Conservation (phyloP, 2,888 invertebrate genomes). For the Gastrophysa polygoni region DNA sequence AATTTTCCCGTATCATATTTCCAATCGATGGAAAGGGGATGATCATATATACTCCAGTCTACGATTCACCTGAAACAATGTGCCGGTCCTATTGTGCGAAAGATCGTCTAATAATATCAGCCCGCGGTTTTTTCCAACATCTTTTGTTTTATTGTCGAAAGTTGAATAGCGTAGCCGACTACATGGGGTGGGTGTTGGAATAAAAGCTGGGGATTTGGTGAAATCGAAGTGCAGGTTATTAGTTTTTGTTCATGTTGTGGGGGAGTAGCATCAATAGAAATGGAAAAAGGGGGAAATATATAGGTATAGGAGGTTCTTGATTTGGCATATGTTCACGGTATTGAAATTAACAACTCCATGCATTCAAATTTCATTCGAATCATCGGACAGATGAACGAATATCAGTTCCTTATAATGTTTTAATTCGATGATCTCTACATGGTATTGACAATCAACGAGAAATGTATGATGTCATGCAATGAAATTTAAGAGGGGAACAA, state of each 20-base stretch:
- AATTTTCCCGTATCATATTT: background rate
- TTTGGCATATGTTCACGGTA: background rate
- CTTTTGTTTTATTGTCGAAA: background rate
- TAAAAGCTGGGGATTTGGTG: background rate
- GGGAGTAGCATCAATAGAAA: background rate
- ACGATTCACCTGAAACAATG: conserved; percentile 14
- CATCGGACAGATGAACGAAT: too few species aligned
- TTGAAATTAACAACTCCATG: too few species aligned
- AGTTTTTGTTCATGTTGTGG: background rate
- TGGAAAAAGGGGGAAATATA: background rate
- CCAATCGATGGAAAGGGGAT: background rate
- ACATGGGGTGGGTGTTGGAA: background rate
- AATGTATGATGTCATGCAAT: too few species aligned
- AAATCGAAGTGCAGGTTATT: background rate
- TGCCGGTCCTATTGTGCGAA: conserved; percentile 22
- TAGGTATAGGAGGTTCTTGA: background rate
- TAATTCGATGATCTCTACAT: too few species aligned
- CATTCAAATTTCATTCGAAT: too few species aligned
- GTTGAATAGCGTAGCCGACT: background rate
- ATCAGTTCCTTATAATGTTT: too few species aligned
- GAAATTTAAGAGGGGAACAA: too few species aligned
- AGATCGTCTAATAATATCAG: conserved; percentile 25
- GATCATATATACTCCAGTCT: background rate
- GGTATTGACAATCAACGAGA: too few species aligned
- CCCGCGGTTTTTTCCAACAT: background rate